Percentiles rank a stretch among this genome's conserved stretches.
Conservation (phyloP, 2,888 invertebrate genomes). For the Fragum whitleyi region DNA sequence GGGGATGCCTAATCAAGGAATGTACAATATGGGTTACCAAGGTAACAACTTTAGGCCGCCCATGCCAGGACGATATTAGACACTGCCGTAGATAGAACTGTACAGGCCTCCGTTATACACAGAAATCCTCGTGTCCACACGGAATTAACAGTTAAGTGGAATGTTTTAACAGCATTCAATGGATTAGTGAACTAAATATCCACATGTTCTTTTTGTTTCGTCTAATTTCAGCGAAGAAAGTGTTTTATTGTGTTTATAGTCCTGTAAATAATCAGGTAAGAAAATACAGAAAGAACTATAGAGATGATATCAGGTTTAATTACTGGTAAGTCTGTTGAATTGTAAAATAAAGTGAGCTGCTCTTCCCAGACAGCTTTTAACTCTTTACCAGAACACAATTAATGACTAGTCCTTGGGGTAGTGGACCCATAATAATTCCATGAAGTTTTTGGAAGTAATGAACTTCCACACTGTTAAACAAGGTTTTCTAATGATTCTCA, state of each 20-base stretch:
- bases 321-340: no score
- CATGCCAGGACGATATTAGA: slow-evolving; percentile 33
- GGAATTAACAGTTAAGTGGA: not conserved
- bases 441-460: no score
- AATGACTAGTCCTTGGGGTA: no score
- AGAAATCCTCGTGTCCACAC: not conserved
- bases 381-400: no score
- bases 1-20: slow-evolving; percentile 55
- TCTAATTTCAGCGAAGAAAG: not conserved
- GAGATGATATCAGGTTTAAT: no score
- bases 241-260: not conserved
- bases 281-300: no score
- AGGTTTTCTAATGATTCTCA: no score
- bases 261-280: no score
- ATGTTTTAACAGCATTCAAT: not conserved
- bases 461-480: no score
- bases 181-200: not conserved
- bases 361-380: no score
- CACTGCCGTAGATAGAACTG: slow-evolving; percentile 30
- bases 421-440: no score
- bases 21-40: slow-evolving; percentile 64
- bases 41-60: slow-evolving; percentile 55
- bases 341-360: no score
- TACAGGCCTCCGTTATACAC: not conserved
- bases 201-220: not conserved